A percentile compares a stretch with the other conserved stretches of the same genome.
These are phyloP conservation scores for Acrocephalus kingi DNA, from an alignment of 2,113 vertebrate species.

Conservation along the genomic window DNA sequence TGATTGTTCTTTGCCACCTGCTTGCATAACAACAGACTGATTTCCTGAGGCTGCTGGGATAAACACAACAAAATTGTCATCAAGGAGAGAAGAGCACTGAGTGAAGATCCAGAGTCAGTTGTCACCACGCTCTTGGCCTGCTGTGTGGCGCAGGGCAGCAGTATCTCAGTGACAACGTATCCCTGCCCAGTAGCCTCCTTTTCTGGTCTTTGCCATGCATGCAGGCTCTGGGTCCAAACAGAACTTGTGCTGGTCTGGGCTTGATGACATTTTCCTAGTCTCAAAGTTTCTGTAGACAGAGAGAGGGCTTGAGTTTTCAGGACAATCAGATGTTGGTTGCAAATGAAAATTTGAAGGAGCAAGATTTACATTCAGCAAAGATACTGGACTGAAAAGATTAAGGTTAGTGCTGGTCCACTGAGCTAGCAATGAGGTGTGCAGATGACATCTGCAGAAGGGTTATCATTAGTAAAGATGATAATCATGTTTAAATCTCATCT, in stretches of 20 bases:
- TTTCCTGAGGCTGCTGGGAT: neutral
- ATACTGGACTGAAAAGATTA: neutral
- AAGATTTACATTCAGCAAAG: neutral
- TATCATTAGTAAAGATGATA: neutral
- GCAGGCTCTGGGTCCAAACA: neutral
- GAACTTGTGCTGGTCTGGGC: neutral
- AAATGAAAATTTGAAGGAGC: neutral
- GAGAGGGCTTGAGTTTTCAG: neutral
- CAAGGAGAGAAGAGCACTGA: neutral
- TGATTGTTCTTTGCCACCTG: neutral
- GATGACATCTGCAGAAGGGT: neutral
- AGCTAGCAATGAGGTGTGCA: neutral
- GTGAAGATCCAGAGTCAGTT: fast-evolving
- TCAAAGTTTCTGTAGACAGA: neutral
- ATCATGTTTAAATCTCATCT: neutral
- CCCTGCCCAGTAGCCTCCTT: neutral
- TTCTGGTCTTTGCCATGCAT: neutral
- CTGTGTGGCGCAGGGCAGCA: neutral
- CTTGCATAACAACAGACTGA: neutral
- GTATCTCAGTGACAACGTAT: neutral
- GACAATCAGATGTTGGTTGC: neutral
- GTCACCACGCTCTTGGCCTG: neutral
- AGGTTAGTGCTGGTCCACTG: neutral
- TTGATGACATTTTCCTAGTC: neutral
- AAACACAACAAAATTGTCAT: neutral